Evolutionary conservation across 1,140 invertebrate genomes (phyloP).

Genomic region (Euwallacea fornicatus): DNA sequence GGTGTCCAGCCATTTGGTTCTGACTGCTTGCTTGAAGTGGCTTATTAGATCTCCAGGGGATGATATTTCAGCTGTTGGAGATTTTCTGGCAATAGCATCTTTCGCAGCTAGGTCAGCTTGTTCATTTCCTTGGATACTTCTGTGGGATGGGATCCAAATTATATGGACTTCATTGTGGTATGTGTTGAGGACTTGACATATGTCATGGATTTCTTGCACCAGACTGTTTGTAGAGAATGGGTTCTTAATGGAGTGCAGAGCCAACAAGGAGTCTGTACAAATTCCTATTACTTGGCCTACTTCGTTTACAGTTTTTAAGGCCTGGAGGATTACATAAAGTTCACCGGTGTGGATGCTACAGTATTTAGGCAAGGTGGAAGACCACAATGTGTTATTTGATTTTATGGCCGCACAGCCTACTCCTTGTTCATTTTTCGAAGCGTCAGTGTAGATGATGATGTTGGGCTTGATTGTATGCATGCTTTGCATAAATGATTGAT

Average conservation of each 20-base stretch:
- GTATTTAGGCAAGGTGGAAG: conserved; percentile 2
- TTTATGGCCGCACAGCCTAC: conserved; percentile 6
- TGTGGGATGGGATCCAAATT: conserved; percentile 28
- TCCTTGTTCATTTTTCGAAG: conserved; percentile 15
- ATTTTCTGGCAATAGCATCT: conserved; percentile 2
- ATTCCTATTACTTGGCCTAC: background rate
- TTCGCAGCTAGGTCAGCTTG: conserved; percentile 21
- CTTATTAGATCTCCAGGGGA: background rate
- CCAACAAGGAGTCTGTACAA: conserved; percentile 2
- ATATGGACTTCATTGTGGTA: conserved; percentile 5
- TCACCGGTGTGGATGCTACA: conserved; percentile 16
- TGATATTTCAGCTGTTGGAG: background rate
- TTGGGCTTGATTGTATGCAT: conserved; percentile 15
- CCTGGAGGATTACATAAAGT: conserved; percentile 14
- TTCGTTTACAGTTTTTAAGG: conserved; percentile 3
- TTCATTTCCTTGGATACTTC: conserved; percentile 25
- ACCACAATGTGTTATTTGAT: background rate
- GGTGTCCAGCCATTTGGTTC: background rate
- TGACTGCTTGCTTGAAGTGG: background rate
- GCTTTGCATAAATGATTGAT: background rate
- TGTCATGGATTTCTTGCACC: conserved; percentile 15
- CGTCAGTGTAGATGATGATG: conserved; percentile 21
- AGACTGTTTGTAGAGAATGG: conserved; percentile 2
- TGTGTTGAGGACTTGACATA: conserved; percentile 6
- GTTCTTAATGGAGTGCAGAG: background rate